Evolutionary conservation across 2,113 vertebrate genomes (phyloP).

Genomic region (Xenotilapia longispinis): DNA sequence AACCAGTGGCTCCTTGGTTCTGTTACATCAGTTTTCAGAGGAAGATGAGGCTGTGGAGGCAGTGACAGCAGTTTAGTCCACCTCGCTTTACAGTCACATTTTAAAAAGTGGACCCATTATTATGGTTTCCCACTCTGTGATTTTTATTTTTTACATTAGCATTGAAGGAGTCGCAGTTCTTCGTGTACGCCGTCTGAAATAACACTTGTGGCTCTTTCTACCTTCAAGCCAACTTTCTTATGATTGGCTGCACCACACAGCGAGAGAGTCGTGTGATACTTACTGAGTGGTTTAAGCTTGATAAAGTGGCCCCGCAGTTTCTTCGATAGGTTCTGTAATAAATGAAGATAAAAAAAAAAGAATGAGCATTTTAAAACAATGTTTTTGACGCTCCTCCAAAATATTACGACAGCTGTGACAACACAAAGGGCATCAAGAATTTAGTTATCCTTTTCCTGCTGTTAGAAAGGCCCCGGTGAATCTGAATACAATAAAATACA

Average conservation of each 20-base stretch:
- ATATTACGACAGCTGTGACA: background rate
- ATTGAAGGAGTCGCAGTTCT: background rate
- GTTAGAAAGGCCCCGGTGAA: background rate
- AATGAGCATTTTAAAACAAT: background rate
- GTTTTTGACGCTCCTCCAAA: background rate
- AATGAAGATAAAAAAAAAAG: background rate
- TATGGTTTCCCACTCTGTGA: background rate
- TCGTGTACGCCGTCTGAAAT: background rate
- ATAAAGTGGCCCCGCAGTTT: conserved; percentile 76
- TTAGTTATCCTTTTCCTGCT: background rate
- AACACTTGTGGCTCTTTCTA: background rate
- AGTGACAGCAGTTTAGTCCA: background rate
- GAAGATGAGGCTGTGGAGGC: conserved; percentile 54
- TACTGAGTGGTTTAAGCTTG: conserved; percentile 63
- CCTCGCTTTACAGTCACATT: background rate
- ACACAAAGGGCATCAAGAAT: background rate
- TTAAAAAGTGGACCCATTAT: background rate
- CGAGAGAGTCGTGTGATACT: conserved; percentile 1
- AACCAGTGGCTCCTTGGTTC: conserved; percentile 31
- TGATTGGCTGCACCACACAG: background rate
- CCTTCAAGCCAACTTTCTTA: background rate
- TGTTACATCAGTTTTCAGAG: conserved; percentile 48
- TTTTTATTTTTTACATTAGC: background rate
- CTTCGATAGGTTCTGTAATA: conserved; percentile 72
- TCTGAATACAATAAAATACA: background rate